These are phyloP conservation scores for Spialia ferax DNA, from an alignment of 2,888 invertebrate genomes.

Conservation along the genomic window DNA sequence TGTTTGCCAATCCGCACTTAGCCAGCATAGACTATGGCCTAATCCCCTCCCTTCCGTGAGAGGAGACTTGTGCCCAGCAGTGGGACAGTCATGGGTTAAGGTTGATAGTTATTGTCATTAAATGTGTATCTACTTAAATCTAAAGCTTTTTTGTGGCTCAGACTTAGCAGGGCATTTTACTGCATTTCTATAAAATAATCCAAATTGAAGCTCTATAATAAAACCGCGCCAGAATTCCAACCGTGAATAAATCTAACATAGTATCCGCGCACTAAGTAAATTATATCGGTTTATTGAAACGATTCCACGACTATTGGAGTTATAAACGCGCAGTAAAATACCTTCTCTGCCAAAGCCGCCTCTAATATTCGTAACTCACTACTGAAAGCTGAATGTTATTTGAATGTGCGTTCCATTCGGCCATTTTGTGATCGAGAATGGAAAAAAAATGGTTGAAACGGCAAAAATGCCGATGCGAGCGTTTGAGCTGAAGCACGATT, in stretches of 20 bases:
- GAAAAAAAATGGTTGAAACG: slow-evolving; percentile 59
- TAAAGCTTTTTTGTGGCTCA: too few species aligned
- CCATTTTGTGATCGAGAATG: slow-evolving; percentile 64
- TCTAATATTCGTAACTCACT: slow-evolving; percentile 42
- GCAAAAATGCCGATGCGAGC: slow-evolving; percentile 53
- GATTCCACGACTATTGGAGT: slow-evolving; percentile 25
- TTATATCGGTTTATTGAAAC: slow-evolving; percentile 37
- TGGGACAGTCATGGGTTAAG: too few species aligned
- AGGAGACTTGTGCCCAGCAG: too few species aligned
- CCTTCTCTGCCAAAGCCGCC: slow-evolving; percentile 36
- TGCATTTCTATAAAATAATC: slow-evolving; percentile 8
- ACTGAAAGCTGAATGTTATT: slow-evolving; percentile 65
- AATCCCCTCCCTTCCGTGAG: too few species aligned
- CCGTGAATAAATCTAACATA: slow-evolving; percentile 21
- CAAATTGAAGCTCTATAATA: background rate
- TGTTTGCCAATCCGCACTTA: too few species aligned
- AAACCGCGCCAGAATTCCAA: slow-evolving; percentile 8
- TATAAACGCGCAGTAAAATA: slow-evolving; percentile 32
- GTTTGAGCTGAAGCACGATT: slow-evolving; percentile 22
- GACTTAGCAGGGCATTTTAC: too few species aligned
- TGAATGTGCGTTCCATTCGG: slow-evolving; percentile 69
- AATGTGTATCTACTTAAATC: too few species aligned
- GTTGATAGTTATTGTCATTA: too few species aligned
- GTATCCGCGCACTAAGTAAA: slow-evolving; percentile 29
- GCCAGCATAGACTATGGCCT: too few species aligned